Evolutionary conservation across 2,797 vertebrate species (phyloP).

Genomic region (Hephaestus fuliginosus): DNA sequence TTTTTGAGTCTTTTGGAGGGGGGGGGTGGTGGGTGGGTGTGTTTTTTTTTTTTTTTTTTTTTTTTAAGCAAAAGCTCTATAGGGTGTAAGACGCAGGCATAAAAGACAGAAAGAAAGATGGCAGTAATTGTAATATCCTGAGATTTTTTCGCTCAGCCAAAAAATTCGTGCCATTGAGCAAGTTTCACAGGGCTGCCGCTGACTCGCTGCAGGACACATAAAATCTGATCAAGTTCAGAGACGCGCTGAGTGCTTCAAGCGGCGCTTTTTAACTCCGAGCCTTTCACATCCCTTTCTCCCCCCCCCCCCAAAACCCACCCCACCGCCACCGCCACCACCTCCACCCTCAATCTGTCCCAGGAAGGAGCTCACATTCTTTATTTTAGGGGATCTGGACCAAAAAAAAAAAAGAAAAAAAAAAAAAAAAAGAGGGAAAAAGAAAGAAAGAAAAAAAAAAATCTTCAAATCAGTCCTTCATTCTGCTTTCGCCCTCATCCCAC

Average conservation of each 20-base stretch:
- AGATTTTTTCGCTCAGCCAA: constrained; percentile 84
- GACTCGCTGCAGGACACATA: constrained; percentile 95
- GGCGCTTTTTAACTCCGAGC: constrained; percentile 92
- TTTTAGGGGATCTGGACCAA: constrained; percentile 85
- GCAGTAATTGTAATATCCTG: constrained; percentile 91
- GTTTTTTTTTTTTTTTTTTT: constrained; percentile 29
- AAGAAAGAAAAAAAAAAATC: constrained; percentile 74
- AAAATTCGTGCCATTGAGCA: constrained; percentile 89
- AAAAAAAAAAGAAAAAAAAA: constrained; percentile 48
- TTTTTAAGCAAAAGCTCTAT: constrained; percentile 85
- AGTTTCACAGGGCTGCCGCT: constrained; percentile 89
- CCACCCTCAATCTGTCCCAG: constrained; percentile 86
- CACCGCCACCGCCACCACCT: too few relatives aligned
- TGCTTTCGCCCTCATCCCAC: constrained; percentile 82
- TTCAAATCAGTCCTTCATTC: constrained; percentile 84
- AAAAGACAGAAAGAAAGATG: constrained; percentile 90
- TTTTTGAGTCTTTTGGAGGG: too few relatives aligned
- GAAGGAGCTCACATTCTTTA: constrained; percentile 91
- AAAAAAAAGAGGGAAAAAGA: constrained; percentile 21
- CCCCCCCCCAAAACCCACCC: too few relatives aligned
- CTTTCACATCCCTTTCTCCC: constrained; percentile 86
- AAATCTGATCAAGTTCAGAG: constrained; percentile 99
- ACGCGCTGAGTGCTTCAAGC: constrained; percentile 93
- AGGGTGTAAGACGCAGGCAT: constrained; percentile 85
- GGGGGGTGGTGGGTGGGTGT: too few relatives aligned